Evolutionary conservation across 2,888 invertebrate species (phyloP).

Genomic region (Dichetophora obliterata): DNA sequence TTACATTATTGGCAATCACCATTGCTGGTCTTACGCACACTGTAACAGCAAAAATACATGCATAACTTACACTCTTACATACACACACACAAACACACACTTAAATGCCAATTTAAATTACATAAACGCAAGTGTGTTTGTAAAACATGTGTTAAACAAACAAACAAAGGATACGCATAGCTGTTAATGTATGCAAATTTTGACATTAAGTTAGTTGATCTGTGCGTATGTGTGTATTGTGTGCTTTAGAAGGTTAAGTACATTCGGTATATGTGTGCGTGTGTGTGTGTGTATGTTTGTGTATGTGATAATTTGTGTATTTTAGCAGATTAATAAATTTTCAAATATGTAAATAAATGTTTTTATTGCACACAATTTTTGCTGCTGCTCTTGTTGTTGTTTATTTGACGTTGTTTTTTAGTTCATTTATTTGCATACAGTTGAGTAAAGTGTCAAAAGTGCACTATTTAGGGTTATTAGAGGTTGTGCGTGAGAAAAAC

Average conservation of each 20-base stretch:
- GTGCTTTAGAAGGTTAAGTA: conserved; percentile 8
- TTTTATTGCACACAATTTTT: conserved; percentile 55
- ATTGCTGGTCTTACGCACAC: too few relatives aligned
- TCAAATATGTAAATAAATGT: conserved; percentile 35
- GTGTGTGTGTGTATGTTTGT: conserved; percentile 18
- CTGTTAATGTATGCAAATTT: not conserved
- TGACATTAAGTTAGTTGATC: conserved; percentile 13
- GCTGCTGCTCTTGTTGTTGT: conserved; percentile 34
- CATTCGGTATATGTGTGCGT: not conserved
- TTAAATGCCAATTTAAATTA: too few relatives aligned
- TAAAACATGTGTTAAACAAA: not conserved
- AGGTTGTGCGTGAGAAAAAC: too few relatives aligned
- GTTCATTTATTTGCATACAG: not conserved
- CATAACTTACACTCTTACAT: too few relatives aligned
- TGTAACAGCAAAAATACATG: too few relatives aligned
- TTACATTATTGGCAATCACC: too few relatives aligned
- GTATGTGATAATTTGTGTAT: conserved; percentile 43
- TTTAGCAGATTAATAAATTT: conserved; percentile 40
- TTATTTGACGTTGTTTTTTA: not conserved
- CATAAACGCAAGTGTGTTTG: too few relatives aligned
- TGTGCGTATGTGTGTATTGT: conserved; percentile 19
- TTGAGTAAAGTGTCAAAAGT: not conserved
- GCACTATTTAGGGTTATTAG: too few relatives aligned
- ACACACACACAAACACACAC: too few relatives aligned
- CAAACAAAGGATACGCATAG: conserved; percentile 15